Base-by-base conservation (phyloP, 2,797 vertebrate genomes). In the Hippoglossus hippoglossus region DNA sequence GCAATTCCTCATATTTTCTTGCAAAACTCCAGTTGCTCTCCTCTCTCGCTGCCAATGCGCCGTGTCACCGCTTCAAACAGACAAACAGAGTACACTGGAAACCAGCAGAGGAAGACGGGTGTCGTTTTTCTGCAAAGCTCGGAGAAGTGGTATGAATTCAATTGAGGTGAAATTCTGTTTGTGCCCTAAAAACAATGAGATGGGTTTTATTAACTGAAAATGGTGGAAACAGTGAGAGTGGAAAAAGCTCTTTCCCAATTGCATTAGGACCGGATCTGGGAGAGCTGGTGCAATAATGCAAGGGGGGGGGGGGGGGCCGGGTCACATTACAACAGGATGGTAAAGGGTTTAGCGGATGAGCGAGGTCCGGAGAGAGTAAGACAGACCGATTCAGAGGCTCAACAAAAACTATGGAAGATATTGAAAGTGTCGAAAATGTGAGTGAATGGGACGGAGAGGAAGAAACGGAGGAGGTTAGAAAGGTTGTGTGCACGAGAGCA, bases 201-300 rank as follows among this genome's bases (percentile, higher is more conserved):
- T 76, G 69, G 80, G 57, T 64, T 89, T 92, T 94, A 94, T 94
- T 91, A 93, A 93, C 92, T 91, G 89, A 91, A 90, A 93, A 91
- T 87, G 84, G 86, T 88, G 88, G 82, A 84, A 91, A 88, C 87
- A 83, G 81, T 70, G 89, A 91, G 90, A 84, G 84, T 83, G 88
- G 80, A 83, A 84, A 92, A 92, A 87, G 87, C 88, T 80, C 72
- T 74, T 63, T 31, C 8, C 44, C 72, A 89, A 95, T 94, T 83
- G 80, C 90, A 93, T 94, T 93, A 94, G 81, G 81, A 83, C 82
- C 78, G 87, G 89, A 91, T 93, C 88, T 84, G 71, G 62, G 86
- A 88, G 76, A 70, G 88, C 78, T 83, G 79, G 82, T 80, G 92
- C 89, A 93, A 92, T 94, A 92, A 93, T 87, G 89, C 63, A 31